Conservation (phyloP, 2,888 invertebrate genomes). For the Nemurella pictetii region DNA sequence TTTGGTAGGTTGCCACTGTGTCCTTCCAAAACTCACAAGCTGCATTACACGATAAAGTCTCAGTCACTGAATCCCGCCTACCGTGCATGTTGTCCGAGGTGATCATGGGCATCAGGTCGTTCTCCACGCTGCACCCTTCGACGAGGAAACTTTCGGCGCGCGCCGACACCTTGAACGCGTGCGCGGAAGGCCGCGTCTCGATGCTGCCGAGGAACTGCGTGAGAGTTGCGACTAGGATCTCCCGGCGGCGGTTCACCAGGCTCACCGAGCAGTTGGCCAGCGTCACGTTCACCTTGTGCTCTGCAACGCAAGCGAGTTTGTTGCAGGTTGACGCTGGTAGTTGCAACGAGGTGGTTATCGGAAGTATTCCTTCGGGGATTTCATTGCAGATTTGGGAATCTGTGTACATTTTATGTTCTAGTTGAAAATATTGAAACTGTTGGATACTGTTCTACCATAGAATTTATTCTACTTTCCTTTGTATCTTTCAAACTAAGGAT, state of each 20-base stretch:
- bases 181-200: constrained; percentile 68
- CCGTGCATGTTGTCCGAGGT: constrained; percentile 61
- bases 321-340: no score
- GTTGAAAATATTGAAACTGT: no score
- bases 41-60: neutral
- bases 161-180: constrained; percentile 69
- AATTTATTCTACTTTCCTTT: no score
- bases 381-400: no score
- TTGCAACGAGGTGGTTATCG: no score
- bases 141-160: constrained; percentile 75
- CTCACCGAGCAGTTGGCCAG: constrained; percentile 72
- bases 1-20: neutral
- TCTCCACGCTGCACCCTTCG: constrained; percentile 73
- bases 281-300: constrained; percentile 76
- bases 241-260: constrained; percentile 67
- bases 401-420: no score
- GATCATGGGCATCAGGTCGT: constrained; percentile 70
- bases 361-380: no score
- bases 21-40: neutral
- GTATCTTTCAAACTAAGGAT: no score
- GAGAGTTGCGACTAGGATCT: constrained; percentile 70
- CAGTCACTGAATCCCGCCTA: constrained; percentile 47
- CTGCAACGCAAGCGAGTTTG: constrained; percentile 55
- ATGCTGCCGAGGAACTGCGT: constrained; percentile 71
- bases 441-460: no score